Base-by-base conservation (phyloP, 2,888 invertebrate species). In the Synanthedon myopaeformis region DNA sequence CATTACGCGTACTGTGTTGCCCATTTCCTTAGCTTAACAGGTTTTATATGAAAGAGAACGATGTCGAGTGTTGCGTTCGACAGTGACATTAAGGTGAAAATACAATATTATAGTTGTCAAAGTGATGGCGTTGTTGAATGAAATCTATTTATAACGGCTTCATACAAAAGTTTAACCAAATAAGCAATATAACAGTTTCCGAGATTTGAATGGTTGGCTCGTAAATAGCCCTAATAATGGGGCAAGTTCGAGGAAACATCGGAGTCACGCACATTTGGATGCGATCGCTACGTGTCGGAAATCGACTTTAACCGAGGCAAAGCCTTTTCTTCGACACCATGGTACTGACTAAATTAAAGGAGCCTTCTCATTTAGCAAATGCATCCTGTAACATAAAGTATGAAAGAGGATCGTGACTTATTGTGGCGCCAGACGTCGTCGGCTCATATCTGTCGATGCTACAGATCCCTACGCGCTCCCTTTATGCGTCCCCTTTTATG, bases 341-440 rank as follows among this genome's bases (percentile, higher is more conserved):
- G 10, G 10, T 35, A 10, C 58, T 57, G 56, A 62, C 62, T 59
- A 66, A 65, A 65, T 69, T 63, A 65, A 61, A 49, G 49, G 58
- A 62, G 62, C 64, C 63, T 65, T 68, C 67, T 70, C 66, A 71
- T 74, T 69, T 67, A 65, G 66, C 65, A 70, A 74, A 72, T 72
- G 72, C 75, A 72, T 69, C 60, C 60, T 56, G 57, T 58, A 65
- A 67, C 64, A 63, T 67, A 62, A 70, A 68, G 68, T 67, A 58
- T 57, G 58, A 13, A 45, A 49, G 58, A 56, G 56, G 61, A 55
- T 54, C 63, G 63, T 70, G 68, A 70, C 66, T 68, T 71, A 70
- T 64, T 54, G 63, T 63, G 70, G 68, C 69, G 72, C 66, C 69
- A 61, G 57, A 51, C 52, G 23, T 53, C 57, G 35, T 35, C 56